Evolutionary conservation across 2,888 invertebrate genomes (phyloP), one percentile per base, ranked within the genome.

Genomic region (Sinodicranocentrus sp.): DNA sequence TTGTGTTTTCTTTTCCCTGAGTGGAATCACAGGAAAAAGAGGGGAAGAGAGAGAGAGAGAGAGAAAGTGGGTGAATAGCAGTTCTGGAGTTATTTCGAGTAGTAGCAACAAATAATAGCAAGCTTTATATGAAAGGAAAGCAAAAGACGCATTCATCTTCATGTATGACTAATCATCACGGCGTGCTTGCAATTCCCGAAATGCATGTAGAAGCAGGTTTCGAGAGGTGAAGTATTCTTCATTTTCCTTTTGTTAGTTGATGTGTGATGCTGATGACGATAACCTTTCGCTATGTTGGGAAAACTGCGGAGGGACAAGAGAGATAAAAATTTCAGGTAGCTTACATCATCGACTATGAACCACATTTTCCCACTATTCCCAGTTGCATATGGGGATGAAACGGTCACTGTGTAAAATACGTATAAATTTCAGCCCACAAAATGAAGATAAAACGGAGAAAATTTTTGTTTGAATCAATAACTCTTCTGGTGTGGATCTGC

Each of bases 391-490:
- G n/a, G n/a, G n/a, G n/a, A n/a, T n/a, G n/a, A n/a, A n/a, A n/a
- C n/a, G n/a, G n/a, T n/a, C n/a, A n/a, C n/a, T n/a, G n/a, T n/a
- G n/a, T n/a, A n/a, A n/a, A n/a, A n/a, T n/a, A n/a, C n/a, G 39
- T 13, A 39, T 39, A 13, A 61, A 44, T 63, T 57, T 73, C 26
- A 59, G 44, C 25, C n/a, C 23, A 73, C 26, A 59, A 48, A 75
- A 75, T 75, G 48, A 75, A 75, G 54, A 65, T 54, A 67, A 44
- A 77, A 67, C 67, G 67, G 19, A 54, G 52, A n/a, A n/a, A 76
- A 76, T 65, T 65, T 77, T 39, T 54, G 48, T 77, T 57, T 67
- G 57, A 77, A 77, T 77, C 67, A 77, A 77, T 77, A 77, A 57
- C 76, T 54, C 57, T 48, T n/a, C n/a, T n/a, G 57, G 21, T 43